These are phyloP conservation scores for Epizoanthus scotinus DNA, from an alignment of 92 coral and sea anemone species.

Conservation along the genomic window DNA sequence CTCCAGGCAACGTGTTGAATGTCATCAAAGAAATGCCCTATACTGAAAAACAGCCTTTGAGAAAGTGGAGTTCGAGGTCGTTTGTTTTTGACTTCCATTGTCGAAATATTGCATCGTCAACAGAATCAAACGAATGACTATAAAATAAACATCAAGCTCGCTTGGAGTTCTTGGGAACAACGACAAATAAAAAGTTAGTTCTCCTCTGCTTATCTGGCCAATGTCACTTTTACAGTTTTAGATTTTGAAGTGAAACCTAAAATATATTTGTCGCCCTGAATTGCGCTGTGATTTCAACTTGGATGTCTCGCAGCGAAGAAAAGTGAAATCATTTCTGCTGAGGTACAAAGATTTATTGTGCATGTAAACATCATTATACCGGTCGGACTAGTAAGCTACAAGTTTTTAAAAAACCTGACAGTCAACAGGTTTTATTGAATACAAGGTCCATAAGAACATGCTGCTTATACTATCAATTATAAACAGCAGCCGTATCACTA, in stretches of 20 bases:
- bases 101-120: neutral
- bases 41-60: conserved; percentile 64
- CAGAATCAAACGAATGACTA: too few species aligned
- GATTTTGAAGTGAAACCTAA: neutral
- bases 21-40: conserved; percentile 75
- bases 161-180: too few species aligned
- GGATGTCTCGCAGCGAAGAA: neutral
- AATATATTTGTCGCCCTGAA: neutral
- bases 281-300: neutral
- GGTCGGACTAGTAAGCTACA: conserved; percentile 9
- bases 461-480: neutral
- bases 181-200: too few species aligned
- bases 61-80: conserved; percentile 59
- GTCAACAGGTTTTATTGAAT: too few species aligned
- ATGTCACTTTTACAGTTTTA: too few species aligned
- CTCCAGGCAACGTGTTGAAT: conserved; percentile 47
- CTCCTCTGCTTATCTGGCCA: too few species aligned
- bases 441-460: too few species aligned
- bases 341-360: neutral
- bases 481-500: neutral
- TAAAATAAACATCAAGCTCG: neutral
- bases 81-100: conserved; percentile 1
- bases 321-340: neutral
- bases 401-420: conserved; percentile 19
- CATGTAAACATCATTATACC: neutral